Evolutionary conservation across 2,797 vertebrate species (phyloP), one percentile per base, ranked within the genome.

Genomic region (Paedocypris micromegethes): DNA sequence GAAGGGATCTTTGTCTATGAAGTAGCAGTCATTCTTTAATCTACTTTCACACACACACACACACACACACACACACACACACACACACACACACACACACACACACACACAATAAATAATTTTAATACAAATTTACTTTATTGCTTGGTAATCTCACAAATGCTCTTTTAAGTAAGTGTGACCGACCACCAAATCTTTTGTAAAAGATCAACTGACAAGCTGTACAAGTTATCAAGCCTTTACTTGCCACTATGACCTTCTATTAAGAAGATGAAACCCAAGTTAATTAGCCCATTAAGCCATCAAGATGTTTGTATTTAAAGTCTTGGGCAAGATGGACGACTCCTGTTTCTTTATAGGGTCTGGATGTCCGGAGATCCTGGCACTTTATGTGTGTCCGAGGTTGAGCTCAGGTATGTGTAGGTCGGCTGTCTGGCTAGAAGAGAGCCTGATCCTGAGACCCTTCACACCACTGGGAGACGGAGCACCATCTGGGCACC

Each of bases 401-500:
- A 9, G 8, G 42, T 42, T 39, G n/a, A 5, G 50, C 48, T 62
- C 63, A 60, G 64, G 47, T 65, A 66, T 68, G 68, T 63, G 56
- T 45, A 54, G 64, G 60, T 73, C 73, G 52, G 59, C 73, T 78
- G 64, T n/a, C 53, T 6, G 3, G 47, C 3, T 54, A 41, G 23
- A 40, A 69, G 77, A 73, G 73, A 64, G 70, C 73, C 69, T 79
- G 74, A 57, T 80, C 76, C 72, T 79, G 68, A 78, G 79, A 85
- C 75, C 76, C 77, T 81, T 83, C 83, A 79, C 50, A 78, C 83
- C 76, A 79, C 81, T 56, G 58, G 74, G 73, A 79, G 75, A 70
- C 82, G 79, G 83, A 79, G 78, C 83, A 0, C 79, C 85, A 88
- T 88, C 85, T 89, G 87, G 23, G 76, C 81, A 79, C 78, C 77